Percentiles rank a stretch among this genome's conserved stretches.
phyloP scores from a whole-genome alignment of 1,140 invertebrate species.

The Drosophila orosa region DNA sequence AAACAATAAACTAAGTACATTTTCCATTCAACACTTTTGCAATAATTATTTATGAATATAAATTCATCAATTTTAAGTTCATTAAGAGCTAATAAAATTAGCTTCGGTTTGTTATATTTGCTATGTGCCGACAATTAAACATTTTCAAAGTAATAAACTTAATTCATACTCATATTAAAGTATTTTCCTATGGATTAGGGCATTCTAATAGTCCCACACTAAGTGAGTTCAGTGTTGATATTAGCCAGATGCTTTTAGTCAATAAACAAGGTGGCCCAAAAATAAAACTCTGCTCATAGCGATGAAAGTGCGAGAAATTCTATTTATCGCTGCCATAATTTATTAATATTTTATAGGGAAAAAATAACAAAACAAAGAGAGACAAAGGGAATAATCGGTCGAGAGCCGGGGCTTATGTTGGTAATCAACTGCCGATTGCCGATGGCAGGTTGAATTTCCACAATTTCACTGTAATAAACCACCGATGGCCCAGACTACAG shows the following conservation, averaged over 20 bases:
- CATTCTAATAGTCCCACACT: not conserved
- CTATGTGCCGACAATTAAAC: not conserved
- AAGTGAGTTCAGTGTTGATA: slow-evolving; percentile 6
- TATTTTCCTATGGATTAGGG: no score
- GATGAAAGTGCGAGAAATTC: slow-evolving; percentile 50
- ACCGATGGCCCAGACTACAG: slow-evolving; percentile 29
- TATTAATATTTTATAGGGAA: slow-evolving; percentile 57
- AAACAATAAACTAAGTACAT: not conserved
- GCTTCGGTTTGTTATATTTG: not conserved
- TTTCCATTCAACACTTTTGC: not conserved
- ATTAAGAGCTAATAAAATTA: not conserved
- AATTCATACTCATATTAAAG: no score
- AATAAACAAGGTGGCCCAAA: slow-evolving; percentile 8
- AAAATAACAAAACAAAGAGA: not conserved
- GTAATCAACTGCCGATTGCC: slow-evolving; percentile 68
- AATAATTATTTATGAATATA: not conserved
- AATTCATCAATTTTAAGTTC: not conserved
- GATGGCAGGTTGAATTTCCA: slow-evolving; percentile 39
- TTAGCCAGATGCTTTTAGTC: not conserved
- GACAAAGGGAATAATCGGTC: slow-evolving; percentile 19
- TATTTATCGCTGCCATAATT: slow-evolving; percentile 61
- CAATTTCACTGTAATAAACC: slow-evolving; percentile 59
- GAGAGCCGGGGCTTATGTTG: slow-evolving; percentile 36
- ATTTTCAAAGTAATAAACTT: not conserved
- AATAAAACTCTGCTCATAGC: slow-evolving; percentile 14